Evolutionary conservation across 2,888 invertebrate genomes (phyloP).

Genomic region (Digitonthophagus gazella): DNA sequence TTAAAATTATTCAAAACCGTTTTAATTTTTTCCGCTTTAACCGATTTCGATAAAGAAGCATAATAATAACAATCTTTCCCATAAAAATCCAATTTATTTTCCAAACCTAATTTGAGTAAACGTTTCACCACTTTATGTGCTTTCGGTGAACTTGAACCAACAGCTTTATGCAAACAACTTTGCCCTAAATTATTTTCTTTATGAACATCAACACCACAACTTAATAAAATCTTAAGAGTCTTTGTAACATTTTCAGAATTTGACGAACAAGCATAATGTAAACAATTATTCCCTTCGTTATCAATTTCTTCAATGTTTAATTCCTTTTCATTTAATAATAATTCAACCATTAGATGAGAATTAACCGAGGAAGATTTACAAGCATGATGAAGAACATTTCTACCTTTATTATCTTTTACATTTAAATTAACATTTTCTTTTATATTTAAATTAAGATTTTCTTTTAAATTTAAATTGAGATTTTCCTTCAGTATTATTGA

Average conservation of each 20-base stretch:
- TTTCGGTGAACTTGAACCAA: background rate
- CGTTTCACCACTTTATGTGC: background rate
- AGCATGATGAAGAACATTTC: background rate
- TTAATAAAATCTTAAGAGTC: background rate
- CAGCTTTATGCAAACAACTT: background rate
- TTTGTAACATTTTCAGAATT: background rate
- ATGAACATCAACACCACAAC: background rate
- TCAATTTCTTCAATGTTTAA: background rate
- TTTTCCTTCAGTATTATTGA: background rate
- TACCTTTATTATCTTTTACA: background rate
- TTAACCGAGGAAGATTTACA: background rate
- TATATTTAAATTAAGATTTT: too few species aligned
- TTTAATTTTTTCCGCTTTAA: background rate
- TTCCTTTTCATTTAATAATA: background rate
- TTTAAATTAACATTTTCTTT: background rate
- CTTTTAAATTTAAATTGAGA: background rate
- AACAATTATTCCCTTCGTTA: background rate
- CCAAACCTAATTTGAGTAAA: background rate
- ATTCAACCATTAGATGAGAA: background rate
- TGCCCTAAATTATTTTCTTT: background rate
- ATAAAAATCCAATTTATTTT: too few species aligned
- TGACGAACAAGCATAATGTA: background rate
- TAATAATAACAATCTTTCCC: background rate
- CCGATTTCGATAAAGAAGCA: background rate
- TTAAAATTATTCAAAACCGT: too few species aligned